phyloP scores from a whole-genome alignment of 2,797 vertebrate species.

The Acanthis flammea region DNA sequence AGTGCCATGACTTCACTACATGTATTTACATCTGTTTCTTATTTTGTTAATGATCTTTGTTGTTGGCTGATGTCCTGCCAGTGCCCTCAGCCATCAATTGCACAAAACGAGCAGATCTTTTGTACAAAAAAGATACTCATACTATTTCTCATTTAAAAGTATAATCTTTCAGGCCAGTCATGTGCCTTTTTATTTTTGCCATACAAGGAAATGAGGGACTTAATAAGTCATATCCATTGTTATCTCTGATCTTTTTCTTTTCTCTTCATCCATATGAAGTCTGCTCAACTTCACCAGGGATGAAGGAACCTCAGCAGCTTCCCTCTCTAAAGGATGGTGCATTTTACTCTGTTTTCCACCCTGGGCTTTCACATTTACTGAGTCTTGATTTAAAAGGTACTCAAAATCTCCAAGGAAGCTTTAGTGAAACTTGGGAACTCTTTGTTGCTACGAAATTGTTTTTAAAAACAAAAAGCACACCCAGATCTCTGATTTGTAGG shows the following conservation, averaged over 20 bases:
- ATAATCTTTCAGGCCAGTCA: constrained; percentile 1
- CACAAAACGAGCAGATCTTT: background rate
- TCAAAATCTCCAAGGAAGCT: background rate
- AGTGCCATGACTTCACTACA: background rate
- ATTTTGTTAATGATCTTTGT: constrained; percentile 1
- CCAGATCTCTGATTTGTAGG: background rate
- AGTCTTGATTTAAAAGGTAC: background rate
- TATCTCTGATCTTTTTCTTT: background rate
- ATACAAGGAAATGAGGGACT: constrained; percentile 1
- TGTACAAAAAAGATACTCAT: background rate
- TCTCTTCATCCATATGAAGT: background rate
- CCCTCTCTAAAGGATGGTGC: background rate
- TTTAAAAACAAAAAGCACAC: background rate
- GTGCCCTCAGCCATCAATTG: constrained; percentile 5
- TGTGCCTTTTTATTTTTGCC: constrained; percentile 10
- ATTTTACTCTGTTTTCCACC: background rate
- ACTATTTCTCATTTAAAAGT: background rate
- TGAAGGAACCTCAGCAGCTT: background rate
- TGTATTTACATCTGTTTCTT: constrained; percentile 25
- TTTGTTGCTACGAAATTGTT: background rate
- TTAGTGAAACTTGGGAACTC: background rate
- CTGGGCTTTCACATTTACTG: background rate
- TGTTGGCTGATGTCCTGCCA: background rate
- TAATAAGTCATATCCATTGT: background rate
- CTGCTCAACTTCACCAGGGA: background rate